Base-by-base conservation (phyloP, 2,888 invertebrate genomes). In the Epistrophella euchroma region DNA sequence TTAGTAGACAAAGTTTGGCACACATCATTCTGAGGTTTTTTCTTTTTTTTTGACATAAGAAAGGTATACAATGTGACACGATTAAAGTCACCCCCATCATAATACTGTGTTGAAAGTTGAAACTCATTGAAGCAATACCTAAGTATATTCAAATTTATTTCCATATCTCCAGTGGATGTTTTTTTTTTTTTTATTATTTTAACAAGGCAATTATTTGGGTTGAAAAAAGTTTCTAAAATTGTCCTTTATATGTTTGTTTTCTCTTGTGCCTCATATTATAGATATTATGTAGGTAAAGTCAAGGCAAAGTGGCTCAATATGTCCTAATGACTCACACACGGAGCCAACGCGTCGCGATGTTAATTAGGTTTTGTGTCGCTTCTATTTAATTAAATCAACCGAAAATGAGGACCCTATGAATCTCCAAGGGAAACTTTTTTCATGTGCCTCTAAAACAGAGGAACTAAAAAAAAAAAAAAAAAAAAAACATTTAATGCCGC, bases 311-410 rank as follows among this genome's bases (percentile, higher is more conserved):
- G 55, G 74, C 52, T 73, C 60, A 72, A 68, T 58, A 58, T 76
- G 71, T 80, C 80, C 85, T 80, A 85, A 85, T 85, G 85, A 81
- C 72, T 85, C 85, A 76, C 60, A 76, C 81, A 58, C 55, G 32
- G 66, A 70, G 72, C 56, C 74, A 55, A 55, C n/a, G 58, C 81
- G 74, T 35, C 79, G 72, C 68, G 25, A 70, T 85, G 81, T 68
- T 85, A 85, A 85, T 85, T 85, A 85, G 85, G 73, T 73, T 77
- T 55, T 73, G 68, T 72, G 72, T 81, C 81, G 62, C 71, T 77
- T 80, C 85, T 76, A 85, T 85, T 85, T 85, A 85, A 85, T 85
- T 85, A 85, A 80, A 70, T 81, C 85, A 85, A 76, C 80, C 80
- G 76, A 85, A 85, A 64, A 43, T 85, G 76, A 85, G 72, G 72